These are phyloP conservation scores for Acrobasis consociella DNA, from an alignment of 2,888 invertebrate species.

Conservation along the genomic window DNA sequence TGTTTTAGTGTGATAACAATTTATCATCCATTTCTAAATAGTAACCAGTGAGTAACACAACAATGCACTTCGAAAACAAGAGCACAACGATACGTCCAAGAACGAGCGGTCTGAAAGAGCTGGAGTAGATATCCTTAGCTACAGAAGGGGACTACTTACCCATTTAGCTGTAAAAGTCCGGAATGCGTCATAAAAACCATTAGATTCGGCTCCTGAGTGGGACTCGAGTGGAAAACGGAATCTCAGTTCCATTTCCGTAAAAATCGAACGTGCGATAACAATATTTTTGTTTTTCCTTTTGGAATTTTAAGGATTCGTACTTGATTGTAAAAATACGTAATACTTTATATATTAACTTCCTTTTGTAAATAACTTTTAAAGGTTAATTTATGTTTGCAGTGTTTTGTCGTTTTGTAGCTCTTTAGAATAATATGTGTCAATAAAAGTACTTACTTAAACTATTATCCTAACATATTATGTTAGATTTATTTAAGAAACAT, in stretches of 20 bases:
- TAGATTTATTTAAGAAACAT: no score
- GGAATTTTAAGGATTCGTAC: not conserved
- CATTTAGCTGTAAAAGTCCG: conserved; percentile 44
- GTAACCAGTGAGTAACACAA: not conserved
- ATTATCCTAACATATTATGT: no score
- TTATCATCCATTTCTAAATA: not conserved
- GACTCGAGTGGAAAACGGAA: conserved; percentile 35
- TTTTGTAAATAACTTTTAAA: not conserved
- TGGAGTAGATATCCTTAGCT: conserved; percentile 21
- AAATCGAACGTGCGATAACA: conserved; percentile 22
- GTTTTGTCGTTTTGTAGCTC: no score
- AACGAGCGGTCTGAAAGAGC: conserved; percentile 11
- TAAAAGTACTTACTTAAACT: no score
- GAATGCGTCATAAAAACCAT: conserved; percentile 48
- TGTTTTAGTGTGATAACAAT: not conserved
- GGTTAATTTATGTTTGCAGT: no score
- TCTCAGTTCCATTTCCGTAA: conserved; percentile 34
- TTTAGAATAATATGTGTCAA: no score
- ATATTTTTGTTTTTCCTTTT: conserved; percentile 9
- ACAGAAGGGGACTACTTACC: conserved; percentile 42
- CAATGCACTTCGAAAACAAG: conserved; percentile 7
- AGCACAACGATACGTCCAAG: conserved; percentile 21
- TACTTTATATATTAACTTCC: not conserved
- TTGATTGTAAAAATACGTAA: not conserved
- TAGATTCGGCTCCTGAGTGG: conserved; percentile 31